Conservation (phyloP, 2,888 invertebrate genomes). For the Boloria selene region DNA sequence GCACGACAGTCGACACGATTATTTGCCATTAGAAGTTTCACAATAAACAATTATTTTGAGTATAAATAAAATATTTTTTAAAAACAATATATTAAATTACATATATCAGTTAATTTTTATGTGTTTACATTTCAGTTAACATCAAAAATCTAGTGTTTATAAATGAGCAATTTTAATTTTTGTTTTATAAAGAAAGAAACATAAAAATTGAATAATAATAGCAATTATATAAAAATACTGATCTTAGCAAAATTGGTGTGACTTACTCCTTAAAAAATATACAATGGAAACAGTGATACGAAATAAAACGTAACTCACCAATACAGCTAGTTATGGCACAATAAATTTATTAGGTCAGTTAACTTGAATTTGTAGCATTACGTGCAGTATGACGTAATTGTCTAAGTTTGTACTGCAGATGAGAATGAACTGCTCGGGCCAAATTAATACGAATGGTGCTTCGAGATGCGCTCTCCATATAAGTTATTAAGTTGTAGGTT, state of each 20-base stretch:
- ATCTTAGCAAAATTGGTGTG: slow-evolving; percentile 23
- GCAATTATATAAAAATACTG: background rate
- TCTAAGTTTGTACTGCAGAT: slow-evolving; percentile 47
- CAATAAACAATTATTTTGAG: no score
- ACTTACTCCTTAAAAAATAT: no score
- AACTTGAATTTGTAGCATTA: slow-evolving; percentile 70
- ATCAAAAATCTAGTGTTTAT: no score
- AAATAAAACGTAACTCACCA: slow-evolving; percentile 63
- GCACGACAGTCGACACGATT: no score
- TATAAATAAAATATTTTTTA: no score
- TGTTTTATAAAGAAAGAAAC: no score
- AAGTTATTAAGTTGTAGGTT: slow-evolving; percentile 31
- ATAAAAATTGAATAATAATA: slow-evolving; percentile 19
- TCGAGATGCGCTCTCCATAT: slow-evolving; percentile 33
- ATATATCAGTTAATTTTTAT: no score
- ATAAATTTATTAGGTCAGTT: slow-evolving; percentile 78
- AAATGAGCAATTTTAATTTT: no score
- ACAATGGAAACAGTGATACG: slow-evolving; percentile 53
- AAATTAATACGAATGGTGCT: slow-evolving; percentile 43
- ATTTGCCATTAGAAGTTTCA: no score
- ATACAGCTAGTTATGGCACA: slow-evolving; percentile 72
- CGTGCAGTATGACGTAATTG: slow-evolving; percentile 51
- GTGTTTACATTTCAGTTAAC: no score
- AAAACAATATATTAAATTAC: no score
- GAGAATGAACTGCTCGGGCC: slow-evolving; percentile 42